These are phyloP conservation scores for Hoplias malabaricus DNA, from an alignment of 2,113 vertebrate species.

Conservation along the genomic window DNA sequence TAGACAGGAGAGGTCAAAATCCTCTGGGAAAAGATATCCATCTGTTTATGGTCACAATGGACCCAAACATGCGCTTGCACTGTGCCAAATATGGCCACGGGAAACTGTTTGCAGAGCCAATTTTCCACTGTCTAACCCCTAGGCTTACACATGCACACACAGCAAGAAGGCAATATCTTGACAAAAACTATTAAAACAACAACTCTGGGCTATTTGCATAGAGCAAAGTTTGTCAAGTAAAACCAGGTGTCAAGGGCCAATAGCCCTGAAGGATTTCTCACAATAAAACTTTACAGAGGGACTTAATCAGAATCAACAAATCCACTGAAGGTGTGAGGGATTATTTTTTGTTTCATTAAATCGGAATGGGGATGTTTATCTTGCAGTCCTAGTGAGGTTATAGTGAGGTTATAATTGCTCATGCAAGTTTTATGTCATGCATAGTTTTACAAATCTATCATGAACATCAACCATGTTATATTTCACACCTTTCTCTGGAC, in stretches of 20 bases:
- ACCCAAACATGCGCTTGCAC: conserved; percentile 62
- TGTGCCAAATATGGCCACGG: conserved; percentile 59
- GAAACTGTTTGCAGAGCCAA: conserved; percentile 70
- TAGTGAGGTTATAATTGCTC: too few relatives aligned
- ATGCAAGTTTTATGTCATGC: too few relatives aligned
- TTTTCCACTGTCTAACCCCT: conserved; percentile 69
- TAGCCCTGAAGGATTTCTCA: not conserved
- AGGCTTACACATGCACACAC: not conserved
- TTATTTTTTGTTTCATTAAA: not conserved
- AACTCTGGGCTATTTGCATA: not conserved
- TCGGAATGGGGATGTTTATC: too few relatives aligned
- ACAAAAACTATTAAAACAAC: conserved; percentile 16
- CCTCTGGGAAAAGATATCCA: conserved; percentile 60
- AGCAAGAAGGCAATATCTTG: not conserved
- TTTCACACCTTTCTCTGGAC: too few relatives aligned
- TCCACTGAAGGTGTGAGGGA: not conserved
- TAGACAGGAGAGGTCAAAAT: conserved; percentile 34
- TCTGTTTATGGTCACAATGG: conserved; percentile 74
- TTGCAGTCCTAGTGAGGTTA: too few relatives aligned
- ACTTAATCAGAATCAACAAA: not conserved
- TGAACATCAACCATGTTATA: too few relatives aligned
- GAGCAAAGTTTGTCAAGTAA: not conserved
- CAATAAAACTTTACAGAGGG: not conserved
- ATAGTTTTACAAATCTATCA: too few relatives aligned
- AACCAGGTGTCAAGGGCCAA: not conserved